Evolutionary conservation across 2,797 vertebrate species (phyloP), one percentile per base, ranked within the genome.

Genomic region (Aratinga solstitialis): DNA sequence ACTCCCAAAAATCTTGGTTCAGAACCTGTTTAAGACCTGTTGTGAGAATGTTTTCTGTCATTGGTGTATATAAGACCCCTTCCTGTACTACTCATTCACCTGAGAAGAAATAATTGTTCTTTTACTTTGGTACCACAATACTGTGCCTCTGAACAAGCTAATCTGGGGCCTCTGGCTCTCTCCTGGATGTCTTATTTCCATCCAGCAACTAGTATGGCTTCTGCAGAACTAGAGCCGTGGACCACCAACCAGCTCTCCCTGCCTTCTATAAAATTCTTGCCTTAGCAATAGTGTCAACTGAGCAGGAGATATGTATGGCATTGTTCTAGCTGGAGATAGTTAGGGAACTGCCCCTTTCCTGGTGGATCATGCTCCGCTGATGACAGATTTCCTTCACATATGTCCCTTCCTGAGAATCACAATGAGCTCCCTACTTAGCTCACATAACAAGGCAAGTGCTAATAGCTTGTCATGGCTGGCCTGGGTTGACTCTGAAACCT

Each of bases 311-410:
- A 1, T 1, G 22, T 10, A 26, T 23, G n/a, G 19, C 8, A 11
- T 22, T 73, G 59, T 38, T 24, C 38, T 89, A 21, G 38, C 66
- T 84, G 84, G 47, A 27, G 8, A 10, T 47, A 27, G 71, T 27
- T 83, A 43, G 23, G n/a, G 16, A 87, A 18, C 51, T 91, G 84
- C 75, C 87, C 67, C 42, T 87, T 69, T 67, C 29, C n/a, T 61
- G 42, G 72, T 27, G 12, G 63, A 3, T 93, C 75, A 71, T 61
- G 94, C 93, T 96, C 67, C 72, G 51, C 67, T 91, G 81, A 14
- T 0, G 29, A 92, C 91, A 95, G 94, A 93, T 95, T 93, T 94
- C 56, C 30, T 85, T 40, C 82, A 90, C 89, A 65, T 77, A 85
- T 91, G 75, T 91, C 68, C 63, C 51, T 96, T 76, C 68, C 86